Conservation (phyloP, 2,888 invertebrate genomes). For the Carcina quercana region DNA sequence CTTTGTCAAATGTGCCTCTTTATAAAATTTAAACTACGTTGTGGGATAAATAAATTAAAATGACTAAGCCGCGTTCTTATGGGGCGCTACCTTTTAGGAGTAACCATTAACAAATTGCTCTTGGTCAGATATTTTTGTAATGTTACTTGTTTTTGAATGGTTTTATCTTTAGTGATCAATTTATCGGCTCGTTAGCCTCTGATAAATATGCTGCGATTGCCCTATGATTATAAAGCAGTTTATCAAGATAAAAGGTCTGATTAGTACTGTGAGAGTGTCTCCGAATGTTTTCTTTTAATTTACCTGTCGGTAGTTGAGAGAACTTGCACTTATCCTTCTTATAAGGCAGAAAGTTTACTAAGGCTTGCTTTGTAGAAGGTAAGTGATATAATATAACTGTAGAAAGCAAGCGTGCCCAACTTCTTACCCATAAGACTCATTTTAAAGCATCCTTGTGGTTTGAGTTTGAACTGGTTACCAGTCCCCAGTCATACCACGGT, state of each 20-base stretch:
- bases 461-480: no score
- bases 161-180: constrained; percentile 59
- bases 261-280: constrained; percentile 49
- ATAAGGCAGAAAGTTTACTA: no score
- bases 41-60: constrained; percentile 45
- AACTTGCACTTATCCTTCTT: no score
- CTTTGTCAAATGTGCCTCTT: constrained; percentile 50
- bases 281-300: constrained; percentile 21
- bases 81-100: constrained; percentile 53
- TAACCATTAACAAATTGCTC: constrained; percentile 57
- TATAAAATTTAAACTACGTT: constrained; percentile 50
- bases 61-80: constrained; percentile 29
- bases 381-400: no score
- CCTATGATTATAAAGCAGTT: constrained; percentile 58
- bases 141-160: constrained; percentile 54
- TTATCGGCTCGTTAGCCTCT: constrained; percentile 62
- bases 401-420: no score
- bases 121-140: constrained; percentile 58
- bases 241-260: constrained; percentile 51
- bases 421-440: no score
- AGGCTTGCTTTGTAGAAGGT: no score
- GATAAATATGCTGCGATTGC: constrained; percentile 56
- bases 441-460: no score
- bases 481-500: no score
- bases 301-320: no score